phyloP scores from a whole-genome alignment of 2,113 vertebrate species.

The Tachycineta bicolor region DNA sequence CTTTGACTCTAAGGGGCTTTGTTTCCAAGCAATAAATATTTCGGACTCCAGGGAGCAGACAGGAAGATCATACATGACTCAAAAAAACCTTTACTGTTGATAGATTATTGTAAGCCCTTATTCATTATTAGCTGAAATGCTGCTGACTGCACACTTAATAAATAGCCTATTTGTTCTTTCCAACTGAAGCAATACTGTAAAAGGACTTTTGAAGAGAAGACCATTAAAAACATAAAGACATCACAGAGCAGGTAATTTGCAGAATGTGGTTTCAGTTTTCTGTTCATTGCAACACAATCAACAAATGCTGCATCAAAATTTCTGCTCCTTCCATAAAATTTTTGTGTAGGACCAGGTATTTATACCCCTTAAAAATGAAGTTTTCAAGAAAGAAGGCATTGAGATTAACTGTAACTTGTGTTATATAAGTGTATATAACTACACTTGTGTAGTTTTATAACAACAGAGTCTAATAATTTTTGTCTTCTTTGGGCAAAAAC shows the following conservation, averaged over 20 bases:
- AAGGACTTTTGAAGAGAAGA: constrained; percentile 38
- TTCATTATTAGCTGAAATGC: constrained; percentile 62
- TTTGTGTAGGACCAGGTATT: background rate
- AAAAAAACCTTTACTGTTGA: constrained; percentile 57
- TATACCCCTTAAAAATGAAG: background rate
- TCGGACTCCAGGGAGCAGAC: constrained; percentile 34
- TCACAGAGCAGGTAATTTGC: constrained; percentile 27
- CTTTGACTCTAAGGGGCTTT: constrained; percentile 74
- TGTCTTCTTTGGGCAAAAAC: background rate
- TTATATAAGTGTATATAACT: background rate
- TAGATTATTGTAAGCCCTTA: constrained; percentile 67
- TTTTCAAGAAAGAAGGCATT: background rate
- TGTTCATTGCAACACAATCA: constrained; percentile 29
- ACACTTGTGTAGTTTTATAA: background rate
- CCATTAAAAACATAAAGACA: constrained; percentile 42
- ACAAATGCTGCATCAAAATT: constrained; percentile 42
- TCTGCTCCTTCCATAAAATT: background rate
- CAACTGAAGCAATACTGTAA: constrained; percentile 45
- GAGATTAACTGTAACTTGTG: background rate
- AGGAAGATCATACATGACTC: constrained; percentile 69
- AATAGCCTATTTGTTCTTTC: constrained; percentile 66
- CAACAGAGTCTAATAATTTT: background rate
- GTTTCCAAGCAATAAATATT: constrained; percentile 74
- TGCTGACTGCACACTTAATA: constrained; percentile 64
- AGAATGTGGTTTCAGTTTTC: constrained; percentile 40